Base-by-base conservation (phyloP, 1,140 invertebrate genomes). In the Dinoponera quadriceps region DNA sequence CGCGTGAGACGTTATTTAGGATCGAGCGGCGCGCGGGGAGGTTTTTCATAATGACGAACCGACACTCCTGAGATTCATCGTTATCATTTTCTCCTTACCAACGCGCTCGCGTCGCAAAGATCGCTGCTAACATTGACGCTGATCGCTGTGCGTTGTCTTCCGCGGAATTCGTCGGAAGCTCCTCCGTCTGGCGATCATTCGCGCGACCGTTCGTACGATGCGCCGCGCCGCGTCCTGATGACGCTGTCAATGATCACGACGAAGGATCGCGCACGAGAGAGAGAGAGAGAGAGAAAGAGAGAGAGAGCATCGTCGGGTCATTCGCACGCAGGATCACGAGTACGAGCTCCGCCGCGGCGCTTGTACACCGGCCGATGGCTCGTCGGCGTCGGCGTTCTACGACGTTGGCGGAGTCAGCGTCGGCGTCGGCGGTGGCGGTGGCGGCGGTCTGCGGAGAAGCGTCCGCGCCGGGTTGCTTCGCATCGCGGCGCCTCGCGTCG, bases 401-500 rank as follows among this genome's bases (percentile, higher is more conserved):
- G 83, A 65, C 85, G 69, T 84, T 81, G 83, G 78, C 82, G 44
- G 86, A 78, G 81, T 85, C 84, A 82, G 86, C 83, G 89, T 83
- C 85, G 84, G 83, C 71, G 81, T 66, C 72, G 62, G 77, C 77
- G 82, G 73, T 66, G 85, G 66, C 71, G 85, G 73, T 60, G 84
- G 73, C 14, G 68, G 57, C 82, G 33, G n/a, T 72, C 71, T 74
- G 55, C 69, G 63, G 51, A 78, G 48, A 77, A 59, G 77, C 77
- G 77, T 66, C 63, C 77, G 82, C 69, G 86, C 69, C 78, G 84
- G 82, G 62, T 77, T 85, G 89, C 87, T 83, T 86, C 87, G 87
- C 91, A 82, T 88, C 90, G 88, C 88, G 90, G 84, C 89, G 90
- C 74, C 72, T 87, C 81, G 87, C 91, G 80, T 90, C 82, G 81